Evolutionary conservation across 2,797 vertebrate genomes (phyloP), one percentile per base, ranked within the genome.

Genomic region (Picus viridis): DNA sequence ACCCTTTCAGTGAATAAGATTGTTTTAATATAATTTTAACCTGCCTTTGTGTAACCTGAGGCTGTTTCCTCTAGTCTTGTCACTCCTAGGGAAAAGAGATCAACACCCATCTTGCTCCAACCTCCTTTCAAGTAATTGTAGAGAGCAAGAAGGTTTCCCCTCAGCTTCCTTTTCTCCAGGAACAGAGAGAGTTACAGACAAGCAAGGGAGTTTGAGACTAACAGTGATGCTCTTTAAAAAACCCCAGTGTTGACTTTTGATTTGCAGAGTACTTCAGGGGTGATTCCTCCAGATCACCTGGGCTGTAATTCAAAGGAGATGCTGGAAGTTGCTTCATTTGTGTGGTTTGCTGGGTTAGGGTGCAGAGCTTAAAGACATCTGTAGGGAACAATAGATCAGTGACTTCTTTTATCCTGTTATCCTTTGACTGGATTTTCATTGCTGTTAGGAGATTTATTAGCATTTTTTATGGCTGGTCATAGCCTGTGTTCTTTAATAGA

Each of bases 391-490:
- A 81, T 2, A 92, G 91, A 91, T 78, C 85, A 91, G 86, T 32
- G 41, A 39, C 80, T 92, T 69, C 61, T 88, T 83, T 86, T 63
- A 45, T 86, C 36, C 24, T 63, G 57, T 83, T 94, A 47, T 56
- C 72, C 70, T 78, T 85, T 87, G 90, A 68, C 83, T 12, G 57
- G 63, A 20, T 85, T 92, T 92, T 92, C 82, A 61, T 88, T 93
- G 84, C 93, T 86, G 53, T 73, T 92, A 83, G n/a, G 82, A 85
- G 88, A 94, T 96, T 96, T 92, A 94, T 95, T 94, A 87, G 65
- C 61, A 20, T 80, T 92, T 94, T 94, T 94, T 72, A 94, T 93
- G 84, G 61, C 84, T 49, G 90, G 92, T 93, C 86, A 43, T 83
- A 92, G 70, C 86, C 84, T 57, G 24, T 83, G 82, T 92, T 93